phyloP scores from a whole-genome alignment of 1,140 invertebrate genomes.

The Branchinecta lindahli region DNA sequence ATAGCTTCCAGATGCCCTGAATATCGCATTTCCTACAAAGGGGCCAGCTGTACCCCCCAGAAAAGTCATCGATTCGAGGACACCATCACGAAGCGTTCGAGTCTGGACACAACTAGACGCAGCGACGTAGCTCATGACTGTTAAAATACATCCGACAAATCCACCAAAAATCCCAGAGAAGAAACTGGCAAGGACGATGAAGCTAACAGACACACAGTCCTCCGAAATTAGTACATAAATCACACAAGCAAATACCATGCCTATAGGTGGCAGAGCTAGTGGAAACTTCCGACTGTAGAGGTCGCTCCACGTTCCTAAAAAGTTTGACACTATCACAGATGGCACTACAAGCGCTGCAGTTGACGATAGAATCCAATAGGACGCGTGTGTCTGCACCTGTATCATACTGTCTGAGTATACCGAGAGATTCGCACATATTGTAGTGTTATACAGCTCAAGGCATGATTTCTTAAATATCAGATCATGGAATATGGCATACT shows the following conservation, averaged over 20 bases:
- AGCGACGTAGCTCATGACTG: conserved; percentile 31
- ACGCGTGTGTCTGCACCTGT: conserved; percentile 30
- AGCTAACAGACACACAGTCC: conserved; percentile 26
- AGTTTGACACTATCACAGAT: conserved; percentile 31
- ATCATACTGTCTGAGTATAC: conserved; percentile 25
- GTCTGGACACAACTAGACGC: conserved; percentile 27
- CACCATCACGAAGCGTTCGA: conserved; percentile 32
- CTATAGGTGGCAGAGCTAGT: conserved; percentile 33
- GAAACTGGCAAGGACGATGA: conserved; percentile 31
- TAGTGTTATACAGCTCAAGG: conserved; percentile 23
- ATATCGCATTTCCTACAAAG: conserved; percentile 31
- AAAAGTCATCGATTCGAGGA: conserved; percentile 37
- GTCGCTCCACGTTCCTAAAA: conserved; percentile 33
- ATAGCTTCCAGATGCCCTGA: conserved; percentile 28
- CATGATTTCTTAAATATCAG: conserved; percentile 34
- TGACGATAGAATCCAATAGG: conserved; percentile 31
- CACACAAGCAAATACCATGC: conserved; percentile 29
- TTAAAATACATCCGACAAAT: conserved; percentile 33
- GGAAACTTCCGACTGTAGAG: conserved; percentile 33
- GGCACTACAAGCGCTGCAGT: conserved; percentile 32
- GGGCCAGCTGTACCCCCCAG: conserved; percentile 34
- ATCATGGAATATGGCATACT: conserved; percentile 33
- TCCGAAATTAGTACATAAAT: conserved; percentile 32
- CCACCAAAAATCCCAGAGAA: conserved; percentile 34
- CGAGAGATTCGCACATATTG: conserved; percentile 25